Base-by-base conservation (phyloP, 2,888 invertebrate species). In the Helobdella robusta region DNA sequence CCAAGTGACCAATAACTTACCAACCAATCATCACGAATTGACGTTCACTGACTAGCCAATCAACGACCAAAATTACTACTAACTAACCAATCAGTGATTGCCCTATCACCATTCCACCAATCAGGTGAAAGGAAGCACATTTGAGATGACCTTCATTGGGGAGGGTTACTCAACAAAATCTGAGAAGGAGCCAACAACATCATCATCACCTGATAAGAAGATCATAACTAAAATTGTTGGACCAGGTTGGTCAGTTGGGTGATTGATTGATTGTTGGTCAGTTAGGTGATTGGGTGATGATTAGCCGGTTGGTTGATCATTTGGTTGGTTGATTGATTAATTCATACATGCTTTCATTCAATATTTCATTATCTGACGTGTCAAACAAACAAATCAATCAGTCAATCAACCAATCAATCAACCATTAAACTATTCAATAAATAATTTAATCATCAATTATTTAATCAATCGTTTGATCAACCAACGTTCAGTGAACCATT, bases 91-190 rank as follows among this genome's bases (percentile, higher is more conserved):
- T n/a, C n/a, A n/a, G n/a, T n/a, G n/a, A n/a, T n/a, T n/a, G n/a
- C n/a, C n/a, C n/a, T n/a, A n/a, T n/a, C n/a, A n/a, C n/a, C n/a
- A n/a, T n/a, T n/a, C n/a, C n/a, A n/a, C n/a, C n/a, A n/a, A n/a
- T n/a, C n/a, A n/a, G n/a, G n/a, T n/a, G 23, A 52, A 86, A 62
- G 83, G 83, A 15, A 80, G 84, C 0, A 78, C 80, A 25, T 91
- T 90, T 72, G 72, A 72, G 61, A 81, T 91, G 68, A 86, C 85
- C 35, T 83, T 93, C 73, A 81, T 84, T 70, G 91, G 89, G 0
- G 80, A 83, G 69, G 94, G 94, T 0, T 94, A 92, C 90, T 81
- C 82, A 1, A 83, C 85, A 40, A 48, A 46, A 23, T 84, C 83
- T 62, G 77, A 84, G 56, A 73, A 81, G 0, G 84, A 85, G 68